Evolutionary conservation across 2,113 vertebrate species (phyloP).

Genomic region (Morone chrysops): DNA sequence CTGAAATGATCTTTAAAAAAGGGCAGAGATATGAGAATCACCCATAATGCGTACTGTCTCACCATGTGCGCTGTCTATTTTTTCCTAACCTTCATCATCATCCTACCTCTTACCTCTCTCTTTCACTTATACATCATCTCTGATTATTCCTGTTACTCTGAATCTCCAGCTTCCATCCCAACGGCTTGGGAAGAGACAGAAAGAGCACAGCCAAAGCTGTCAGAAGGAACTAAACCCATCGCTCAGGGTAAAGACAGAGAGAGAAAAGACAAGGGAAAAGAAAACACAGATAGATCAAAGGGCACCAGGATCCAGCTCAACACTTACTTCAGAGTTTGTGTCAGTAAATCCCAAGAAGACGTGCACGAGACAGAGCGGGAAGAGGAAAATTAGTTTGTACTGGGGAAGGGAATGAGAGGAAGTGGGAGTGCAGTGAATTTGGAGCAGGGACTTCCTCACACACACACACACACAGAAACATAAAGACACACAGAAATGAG

Average conservation of each 20-base stretch:
- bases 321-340: constrained; percentile 62
- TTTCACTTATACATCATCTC: constrained; percentile 29
- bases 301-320: constrained; percentile 28
- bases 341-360: constrained; percentile 54
- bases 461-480: constrained; percentile 21
- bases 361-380: constrained; percentile 57
- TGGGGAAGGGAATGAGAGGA: constrained; percentile 71
- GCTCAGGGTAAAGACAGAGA: background rate
- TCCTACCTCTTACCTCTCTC: background rate
- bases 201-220: constrained; percentile 26
- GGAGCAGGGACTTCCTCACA: constrained; percentile 78
- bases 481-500: constrained; percentile 47
- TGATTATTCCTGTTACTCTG: background rate
- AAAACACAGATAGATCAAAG: constrained; percentile 44
- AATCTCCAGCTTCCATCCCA: constrained; percentile 8
- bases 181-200: constrained; percentile 21
- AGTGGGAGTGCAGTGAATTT: constrained; percentile 66
- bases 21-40: background rate
- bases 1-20: constrained; percentile 16
- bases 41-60: background rate
- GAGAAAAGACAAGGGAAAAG: background rate
- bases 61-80: background rate
- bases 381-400: constrained; percentile 55
- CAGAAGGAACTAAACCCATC: constrained; percentile 15
- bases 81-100: background rate